These are phyloP conservation scores for Capreolus pygargus DNA, from an alignment of 2,113 vertebrate species.

Conservation along the genomic window DNA sequence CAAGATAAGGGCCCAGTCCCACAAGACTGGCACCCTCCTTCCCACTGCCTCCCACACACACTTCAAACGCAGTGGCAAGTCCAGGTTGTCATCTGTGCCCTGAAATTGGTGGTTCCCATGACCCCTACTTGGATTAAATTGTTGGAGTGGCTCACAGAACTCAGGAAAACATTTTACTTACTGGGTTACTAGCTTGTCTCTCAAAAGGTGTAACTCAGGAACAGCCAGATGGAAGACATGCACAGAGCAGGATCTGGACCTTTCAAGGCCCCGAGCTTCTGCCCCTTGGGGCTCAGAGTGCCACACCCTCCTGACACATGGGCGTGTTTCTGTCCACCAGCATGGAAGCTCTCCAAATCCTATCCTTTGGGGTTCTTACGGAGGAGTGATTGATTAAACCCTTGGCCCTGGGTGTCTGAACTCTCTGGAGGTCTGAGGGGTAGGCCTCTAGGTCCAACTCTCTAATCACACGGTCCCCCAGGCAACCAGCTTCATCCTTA, in stretches of 20 bases:
- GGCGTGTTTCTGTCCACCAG: neutral
- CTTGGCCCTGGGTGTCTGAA: neutral
- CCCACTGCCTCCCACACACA: neutral
- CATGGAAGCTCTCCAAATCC: neutral
- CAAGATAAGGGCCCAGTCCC: neutral
- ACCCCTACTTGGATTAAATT: neutral
- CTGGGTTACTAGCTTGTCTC: neutral
- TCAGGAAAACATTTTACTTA: neutral
- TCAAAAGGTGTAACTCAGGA: neutral
- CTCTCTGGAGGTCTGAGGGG: neutral
- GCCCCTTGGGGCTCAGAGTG: neutral
- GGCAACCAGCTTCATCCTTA: neutral
- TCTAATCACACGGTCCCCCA: neutral
- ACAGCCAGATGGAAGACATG: neutral
- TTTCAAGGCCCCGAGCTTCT: neutral
- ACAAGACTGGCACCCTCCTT: neutral
- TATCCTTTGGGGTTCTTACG: neutral
- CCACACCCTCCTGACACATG: neutral
- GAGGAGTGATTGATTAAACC: neutral
- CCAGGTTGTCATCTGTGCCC: neutral
- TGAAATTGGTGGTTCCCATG: neutral
- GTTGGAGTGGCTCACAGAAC: neutral
- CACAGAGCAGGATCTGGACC: neutral
- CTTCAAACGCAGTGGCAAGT: accelerated
- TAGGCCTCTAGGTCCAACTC: neutral